Base-by-base conservation (phyloP, 2,113 vertebrate genomes). In the Eptesicus fuscus region DNA sequence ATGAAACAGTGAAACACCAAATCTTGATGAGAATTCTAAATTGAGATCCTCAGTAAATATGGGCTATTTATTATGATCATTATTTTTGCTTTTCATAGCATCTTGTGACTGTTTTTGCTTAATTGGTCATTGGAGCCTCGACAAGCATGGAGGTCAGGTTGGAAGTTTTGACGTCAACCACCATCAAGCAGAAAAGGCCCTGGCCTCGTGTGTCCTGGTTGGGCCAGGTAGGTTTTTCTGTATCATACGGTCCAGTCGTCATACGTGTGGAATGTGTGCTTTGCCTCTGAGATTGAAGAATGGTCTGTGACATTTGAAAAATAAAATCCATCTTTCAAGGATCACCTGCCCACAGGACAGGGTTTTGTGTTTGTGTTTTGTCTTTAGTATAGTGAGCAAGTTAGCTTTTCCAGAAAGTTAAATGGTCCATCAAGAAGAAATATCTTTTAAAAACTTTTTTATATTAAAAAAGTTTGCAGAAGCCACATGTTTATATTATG, bases 201-300 rank as follows among this genome's bases (percentile, higher is more conserved):
- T 98, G 98, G 98, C 98, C 98, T 73, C 98, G 96, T 11, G 42
- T 99, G 63, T 97, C 97, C 0, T 99, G 99, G 99, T 49, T 99
- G 85, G 99, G 99, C 77, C 97, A 98, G 96, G 98, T 98, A 90
- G 90, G 91, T 94, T 67, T 93, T 96, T 83, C 61, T 91, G 61
- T 78, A n/a, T 92, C 9, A 30, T 51, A 20, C 9, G 56, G 1
- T 56, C 13, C 22, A 53, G 17, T 65, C 90, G 76, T 88, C 51
- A 22, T 90, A 63, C 61, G 17, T 78, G 35, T 82, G 92, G 73
- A 42, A 53, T 79, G 23, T 83, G 30, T 78, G 23, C 53, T 95
- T 86, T 92, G 28, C 18, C 22, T 90, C 11, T 94, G 83, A 84
- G 28, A 67, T 83, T 7, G 22, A 95, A 37, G 32, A 53, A 67